Percentiles rank a stretch among this genome's conserved stretches.
Evolutionary conservation across 1,140 invertebrate species (phyloP).

Genomic region (Drosophila sulfurigaster): DNA sequence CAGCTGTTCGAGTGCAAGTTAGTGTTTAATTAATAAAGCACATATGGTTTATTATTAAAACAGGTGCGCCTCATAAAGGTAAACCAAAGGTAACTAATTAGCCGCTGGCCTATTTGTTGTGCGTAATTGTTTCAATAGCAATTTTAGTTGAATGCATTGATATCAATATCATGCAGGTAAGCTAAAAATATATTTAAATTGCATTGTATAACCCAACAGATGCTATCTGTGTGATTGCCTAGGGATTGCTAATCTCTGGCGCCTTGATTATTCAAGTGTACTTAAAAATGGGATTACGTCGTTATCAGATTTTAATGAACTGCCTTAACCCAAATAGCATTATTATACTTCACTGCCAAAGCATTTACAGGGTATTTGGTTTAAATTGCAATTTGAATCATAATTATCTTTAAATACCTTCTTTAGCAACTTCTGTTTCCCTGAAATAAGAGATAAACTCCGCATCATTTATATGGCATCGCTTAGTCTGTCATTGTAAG

Average conservation of each 20-base stretch:
- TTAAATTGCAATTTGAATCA: not conserved
- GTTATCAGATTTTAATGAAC: conserved; percentile 1
- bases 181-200: not conserved
- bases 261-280: conserved; percentile 9
- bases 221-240: not conserved
- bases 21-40: conserved; percentile 11
- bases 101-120: conserved; percentile 2
- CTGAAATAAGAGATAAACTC: not conserved
- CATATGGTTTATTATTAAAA: not conserved
- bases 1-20: conserved; percentile 13
- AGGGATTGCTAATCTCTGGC: not conserved
- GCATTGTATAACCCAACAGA: conserved; percentile 6
- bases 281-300: not conserved
- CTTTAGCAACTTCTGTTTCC: not conserved
- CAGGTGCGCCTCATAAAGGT: conserved; percentile 13
- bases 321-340: not conserved
- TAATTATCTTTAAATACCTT: not conserved
- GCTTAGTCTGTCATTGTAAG: not conserved
- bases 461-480: not conserved
- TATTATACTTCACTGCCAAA: not conserved
- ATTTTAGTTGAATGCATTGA: not conserved
- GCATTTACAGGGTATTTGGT: not conserved
- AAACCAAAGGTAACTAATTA: not conserved
- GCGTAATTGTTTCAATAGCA: conserved; percentile 7
- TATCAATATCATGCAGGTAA: not conserved